A percentile compares a stretch with the other conserved stretches of the same genome.
Conservation (phyloP, 2,113 vertebrate species). For the Redunca redunca region DNA sequence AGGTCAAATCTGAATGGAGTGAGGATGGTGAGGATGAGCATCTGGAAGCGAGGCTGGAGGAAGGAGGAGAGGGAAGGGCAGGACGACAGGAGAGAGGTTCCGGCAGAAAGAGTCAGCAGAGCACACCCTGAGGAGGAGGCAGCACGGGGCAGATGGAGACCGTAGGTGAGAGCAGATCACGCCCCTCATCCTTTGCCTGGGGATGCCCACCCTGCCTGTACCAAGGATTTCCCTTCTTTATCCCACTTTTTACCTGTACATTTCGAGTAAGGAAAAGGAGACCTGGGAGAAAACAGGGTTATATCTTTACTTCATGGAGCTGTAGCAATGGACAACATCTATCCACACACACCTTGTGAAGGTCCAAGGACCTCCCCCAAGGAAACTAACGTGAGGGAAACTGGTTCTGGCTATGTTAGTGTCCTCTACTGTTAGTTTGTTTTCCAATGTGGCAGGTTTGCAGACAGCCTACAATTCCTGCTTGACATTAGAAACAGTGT, state of each 20-base stretch:
- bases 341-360: fast-evolving
- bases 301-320: neutral
- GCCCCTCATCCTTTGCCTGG: neutral
- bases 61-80: neutral
- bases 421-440: neutral
- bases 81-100: neutral
- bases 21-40: neutral
- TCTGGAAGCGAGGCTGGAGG: neutral
- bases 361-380: neutral
- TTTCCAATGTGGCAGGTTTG: neutral
- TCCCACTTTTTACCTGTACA: neutral
- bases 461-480: neutral
- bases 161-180: neutral
- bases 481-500: neutral
- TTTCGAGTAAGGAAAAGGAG: neutral
- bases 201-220: neutral
- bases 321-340: neutral
- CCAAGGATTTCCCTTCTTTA: neutral
- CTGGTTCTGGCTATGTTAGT: neutral
- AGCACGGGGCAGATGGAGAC: fast-evolving
- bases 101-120: neutral
- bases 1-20: neutral
- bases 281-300: neutral
- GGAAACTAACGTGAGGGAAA: neutral
- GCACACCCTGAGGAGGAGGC: neutral